A percentile compares a stretch with the other conserved stretches of the same genome.
phyloP scores from a whole-genome alignment of 2,797 vertebrate genomes.

The Macrochelys suwanniensis region DNA sequence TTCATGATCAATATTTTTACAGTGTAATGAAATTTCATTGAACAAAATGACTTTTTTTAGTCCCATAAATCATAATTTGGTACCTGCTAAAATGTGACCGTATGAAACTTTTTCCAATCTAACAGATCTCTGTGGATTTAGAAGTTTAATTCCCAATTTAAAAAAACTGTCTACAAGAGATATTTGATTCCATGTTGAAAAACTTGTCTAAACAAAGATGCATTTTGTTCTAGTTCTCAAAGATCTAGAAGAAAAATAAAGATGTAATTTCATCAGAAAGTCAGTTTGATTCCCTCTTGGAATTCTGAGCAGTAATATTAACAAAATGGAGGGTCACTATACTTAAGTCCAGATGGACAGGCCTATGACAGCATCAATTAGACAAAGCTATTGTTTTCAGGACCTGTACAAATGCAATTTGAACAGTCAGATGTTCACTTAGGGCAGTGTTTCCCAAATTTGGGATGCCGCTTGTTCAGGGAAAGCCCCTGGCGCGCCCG shows the following conservation, averaged over 20 bases:
- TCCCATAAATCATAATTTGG: conserved; percentile 40
- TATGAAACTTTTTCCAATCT: neutral
- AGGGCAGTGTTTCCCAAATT: too few species aligned
- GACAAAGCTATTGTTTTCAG: conserved; percentile 3
- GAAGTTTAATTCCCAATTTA: neutral
- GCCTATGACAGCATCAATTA: fast-evolving
- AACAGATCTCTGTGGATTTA: neutral
- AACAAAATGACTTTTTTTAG: conserved; percentile 48
- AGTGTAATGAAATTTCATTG: conserved; percentile 2
- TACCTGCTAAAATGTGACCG: conserved; percentile 1
- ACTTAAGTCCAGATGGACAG: neutral
- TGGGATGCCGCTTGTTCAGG: too few species aligned
- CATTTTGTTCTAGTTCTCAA: neutral
- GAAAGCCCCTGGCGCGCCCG: too few species aligned
- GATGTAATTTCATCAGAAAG: neutral
- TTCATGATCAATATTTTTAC: conserved; percentile 1
- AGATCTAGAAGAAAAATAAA: neutral
- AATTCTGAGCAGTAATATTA: neutral
- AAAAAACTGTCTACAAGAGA: neutral
- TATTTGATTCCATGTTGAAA: neutral
- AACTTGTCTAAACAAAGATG: neutral
- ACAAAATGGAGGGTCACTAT: neutral
- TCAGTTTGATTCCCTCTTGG: neutral
- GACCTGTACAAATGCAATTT: neutral
- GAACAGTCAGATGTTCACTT: fast-evolving